Percentiles rank a stretch among this genome's conserved stretches.
These are phyloP conservation scores for Hydractinia symbiolongicarpus DNA, from an alignment of 30 jellyfish, hydroid and myxozoan species.

Conservation along the genomic window DNA sequence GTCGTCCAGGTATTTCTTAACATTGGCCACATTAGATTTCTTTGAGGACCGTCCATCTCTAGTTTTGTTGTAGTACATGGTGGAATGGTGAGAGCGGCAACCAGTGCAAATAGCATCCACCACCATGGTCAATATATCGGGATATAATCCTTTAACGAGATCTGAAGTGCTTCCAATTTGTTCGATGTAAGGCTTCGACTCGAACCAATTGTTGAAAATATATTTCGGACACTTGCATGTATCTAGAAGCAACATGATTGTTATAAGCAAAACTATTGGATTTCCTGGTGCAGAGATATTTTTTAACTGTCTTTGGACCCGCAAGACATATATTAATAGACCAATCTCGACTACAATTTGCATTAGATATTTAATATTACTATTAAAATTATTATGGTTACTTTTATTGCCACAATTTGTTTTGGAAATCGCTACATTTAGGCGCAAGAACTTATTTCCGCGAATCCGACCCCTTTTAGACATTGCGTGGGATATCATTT, in stretches of 20 bases:
- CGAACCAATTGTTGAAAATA: conserved; percentile 25
- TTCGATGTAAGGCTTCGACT: neutral
- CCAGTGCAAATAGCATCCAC: conserved; percentile 24
- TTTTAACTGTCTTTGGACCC: neutral
- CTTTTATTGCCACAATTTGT: too few species aligned
- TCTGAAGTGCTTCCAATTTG: neutral
- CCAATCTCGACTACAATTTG: too few species aligned
- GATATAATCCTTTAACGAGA: conserved; percentile 9
- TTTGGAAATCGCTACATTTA: too few species aligned
- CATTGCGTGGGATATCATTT: too few species aligned
- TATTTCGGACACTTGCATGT: conserved; percentile 24
- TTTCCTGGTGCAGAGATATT: neutral
- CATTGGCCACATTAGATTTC: neutral
- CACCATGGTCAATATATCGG: neutral
- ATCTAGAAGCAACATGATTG: neutral
- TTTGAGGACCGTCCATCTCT: neutral
- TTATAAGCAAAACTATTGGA: neutral
- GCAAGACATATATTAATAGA: too few species aligned
- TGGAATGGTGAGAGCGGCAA: conserved; percentile 4
- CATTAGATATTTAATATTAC: too few species aligned
- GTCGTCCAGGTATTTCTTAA: neutral
- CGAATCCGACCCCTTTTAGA: too few species aligned
- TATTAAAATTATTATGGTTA: too few species aligned
- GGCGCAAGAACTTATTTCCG: too few species aligned
- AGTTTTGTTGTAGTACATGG: conserved; percentile 6